Evolutionary conservation across 2,113 vertebrate genomes (phyloP).

Genomic region (Odontesthes bonariensis): DNA sequence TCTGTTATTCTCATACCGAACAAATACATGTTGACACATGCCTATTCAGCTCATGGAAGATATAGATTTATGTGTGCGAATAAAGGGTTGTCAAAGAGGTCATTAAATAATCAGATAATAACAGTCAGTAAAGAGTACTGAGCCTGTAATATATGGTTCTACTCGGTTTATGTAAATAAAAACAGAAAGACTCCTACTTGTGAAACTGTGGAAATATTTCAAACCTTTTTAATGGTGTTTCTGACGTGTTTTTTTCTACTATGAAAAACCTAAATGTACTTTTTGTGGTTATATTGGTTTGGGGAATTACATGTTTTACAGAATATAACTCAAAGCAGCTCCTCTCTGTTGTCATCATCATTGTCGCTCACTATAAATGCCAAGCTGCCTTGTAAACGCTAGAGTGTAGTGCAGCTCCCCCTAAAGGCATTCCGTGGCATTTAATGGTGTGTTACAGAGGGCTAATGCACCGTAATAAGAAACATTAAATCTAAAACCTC

Average conservation of each 20-base stretch:
- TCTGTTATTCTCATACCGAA: too few relatives aligned
- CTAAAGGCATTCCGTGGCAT: neutral
- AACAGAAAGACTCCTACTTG: neutral
- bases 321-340: neutral
- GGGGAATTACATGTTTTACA: slow-evolving; percentile 22
- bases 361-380: neutral
- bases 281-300: slow-evolving; percentile 11
- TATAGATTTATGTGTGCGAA: neutral
- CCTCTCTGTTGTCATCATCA: slow-evolving; percentile 27
- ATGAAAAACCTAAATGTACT: neutral
- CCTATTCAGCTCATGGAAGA: too few relatives aligned
- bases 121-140: neutral
- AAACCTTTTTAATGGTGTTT: slow-evolving; percentile 3
- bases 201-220: slow-evolving; percentile 6
- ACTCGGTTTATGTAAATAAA: slow-evolving; percentile 2
- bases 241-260: neutral
- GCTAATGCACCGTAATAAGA: neutral
- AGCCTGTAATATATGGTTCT: neutral
- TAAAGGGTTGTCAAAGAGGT: neutral
- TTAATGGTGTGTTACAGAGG: neutral
- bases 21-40: neutral
- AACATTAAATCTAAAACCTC: neutral
- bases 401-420: neutral
- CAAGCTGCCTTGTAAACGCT: slow-evolving; percentile 27
- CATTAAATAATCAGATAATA: neutral